Base-by-base conservation (phyloP, 2,888 invertebrate species). In the Odontocolon sp. region DNA sequence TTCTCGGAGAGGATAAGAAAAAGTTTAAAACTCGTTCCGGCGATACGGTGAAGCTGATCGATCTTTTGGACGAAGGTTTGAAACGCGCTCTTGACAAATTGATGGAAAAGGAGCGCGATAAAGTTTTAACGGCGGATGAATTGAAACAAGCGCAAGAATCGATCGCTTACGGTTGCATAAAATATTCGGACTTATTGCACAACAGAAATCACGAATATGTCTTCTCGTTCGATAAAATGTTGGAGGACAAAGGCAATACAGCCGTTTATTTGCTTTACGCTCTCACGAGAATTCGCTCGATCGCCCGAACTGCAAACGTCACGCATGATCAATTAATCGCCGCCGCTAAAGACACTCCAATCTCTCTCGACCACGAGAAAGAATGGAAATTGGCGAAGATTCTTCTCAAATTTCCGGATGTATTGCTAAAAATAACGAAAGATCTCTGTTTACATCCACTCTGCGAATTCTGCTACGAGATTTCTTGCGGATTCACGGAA, bases 21-120 rank as follows among this genome's bases (percentile, higher is more conserved):
- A 99, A 99, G 91, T 99, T 99, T 88, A 99, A 99, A 91, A 99
- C 99, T 0, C 93, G 99, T 50, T 98, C 99, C 1, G 99, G 99
- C 0, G 99, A 99, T 79, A 98, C 98, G 0, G 95, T 99, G 0
- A 94, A 96, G 82, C 92, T 99, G 3, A 92, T 93, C 3, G 96
- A 98, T 80, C 92, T 99, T 45, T 91, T 99, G 4, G 96, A 99
- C 84, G 99, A 99, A 92, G 99, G 97, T 14, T 87, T 98, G 54
- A 95, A 94, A 81, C 93, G 97, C 67, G 92, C 98, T 0, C 90
- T 95, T 73, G 95, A 95, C 38, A 98, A 97, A 89, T 92, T 99
- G 2, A 91, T 93, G 71, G 98, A 98, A 86, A 98, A 98, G 86
- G 96, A 94, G 63, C 92, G 98, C 45, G 95, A 98, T 82, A 94